A percentile compares a stretch with the other conserved stretches of the same genome.
phyloP scores from a whole-genome alignment of 2,888 invertebrate genomes.

The Ichneumon xanthorius region DNA sequence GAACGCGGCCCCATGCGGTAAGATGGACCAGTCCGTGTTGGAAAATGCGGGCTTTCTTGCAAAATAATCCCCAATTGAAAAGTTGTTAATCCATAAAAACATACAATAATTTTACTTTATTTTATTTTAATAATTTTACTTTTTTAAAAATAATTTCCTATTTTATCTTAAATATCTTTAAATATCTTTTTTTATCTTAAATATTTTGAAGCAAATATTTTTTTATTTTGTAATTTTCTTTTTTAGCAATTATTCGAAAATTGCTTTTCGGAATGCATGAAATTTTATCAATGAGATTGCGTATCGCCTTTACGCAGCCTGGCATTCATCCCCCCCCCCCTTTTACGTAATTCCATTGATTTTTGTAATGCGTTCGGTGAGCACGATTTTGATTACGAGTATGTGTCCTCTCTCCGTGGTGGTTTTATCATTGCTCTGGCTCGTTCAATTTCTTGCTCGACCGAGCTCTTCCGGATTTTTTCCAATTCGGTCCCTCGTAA shows the following conservation, averaged over 20 bases:
- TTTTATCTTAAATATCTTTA: too few species aligned
- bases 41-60: background rate
- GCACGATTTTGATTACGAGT: background rate
- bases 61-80: background rate
- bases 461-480: slow-evolving; percentile 26
- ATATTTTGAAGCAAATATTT: background rate
- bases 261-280: background rate
- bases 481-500: slow-evolving; percentile 9
- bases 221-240: background rate
- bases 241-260: background rate
- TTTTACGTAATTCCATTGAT: slow-evolving; percentile 7
- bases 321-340: background rate
- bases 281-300: background rate
- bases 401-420: background rate
- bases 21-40: too few species aligned
- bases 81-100: background rate
- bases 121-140: too few species aligned
- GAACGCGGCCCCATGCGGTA: background rate
- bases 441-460: slow-evolving; percentile 27
- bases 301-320: background rate
- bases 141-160: too few species aligned
- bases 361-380: background rate
- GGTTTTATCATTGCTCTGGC: background rate
- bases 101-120: too few species aligned
- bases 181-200: too few species aligned